Percentiles rank a stretch among this genome's conserved stretches.
These are phyloP conservation scores for Podarcis siculus DNA, from an alignment of 2,797 vertebrate species.

Conservation along the genomic window DNA sequence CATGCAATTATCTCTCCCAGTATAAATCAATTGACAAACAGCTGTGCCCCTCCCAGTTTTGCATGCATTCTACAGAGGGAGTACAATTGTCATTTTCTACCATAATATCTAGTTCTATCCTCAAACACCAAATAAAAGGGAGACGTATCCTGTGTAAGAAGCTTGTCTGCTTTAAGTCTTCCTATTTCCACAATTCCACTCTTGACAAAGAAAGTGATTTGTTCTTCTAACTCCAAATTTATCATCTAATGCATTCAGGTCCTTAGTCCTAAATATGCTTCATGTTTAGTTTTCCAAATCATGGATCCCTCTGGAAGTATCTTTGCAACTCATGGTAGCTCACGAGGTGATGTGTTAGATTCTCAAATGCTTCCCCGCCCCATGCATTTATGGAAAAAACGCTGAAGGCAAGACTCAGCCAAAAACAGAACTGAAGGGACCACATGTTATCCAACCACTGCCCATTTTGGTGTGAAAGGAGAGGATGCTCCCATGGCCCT, in stretches of 20 bases:
- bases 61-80: no score
- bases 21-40: not conserved
- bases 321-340: not conserved
- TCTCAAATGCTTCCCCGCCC: not conserved
- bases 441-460: not conserved
- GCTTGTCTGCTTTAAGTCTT: not conserved
- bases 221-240: not conserved
- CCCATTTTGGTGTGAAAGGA: not conserved
- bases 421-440: not conserved
- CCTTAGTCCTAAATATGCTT: not conserved
- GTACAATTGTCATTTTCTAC: not conserved
- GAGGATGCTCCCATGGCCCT: not conserved
- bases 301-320: no score
- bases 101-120: not conserved
- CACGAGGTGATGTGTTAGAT: not conserved
- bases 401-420: not conserved
- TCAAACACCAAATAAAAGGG: not conserved
- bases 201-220: not conserved
- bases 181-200: not conserved
- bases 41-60: no score
- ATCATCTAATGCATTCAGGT: not conserved
- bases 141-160: not conserved
- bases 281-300: no score
- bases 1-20: not conserved
- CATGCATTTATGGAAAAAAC: no score